A percentile compares a stretch with the other conserved stretches of the same genome.
Conservation (phyloP, 2,797 vertebrate species). For the Lithobates sylvaticus region DNA sequence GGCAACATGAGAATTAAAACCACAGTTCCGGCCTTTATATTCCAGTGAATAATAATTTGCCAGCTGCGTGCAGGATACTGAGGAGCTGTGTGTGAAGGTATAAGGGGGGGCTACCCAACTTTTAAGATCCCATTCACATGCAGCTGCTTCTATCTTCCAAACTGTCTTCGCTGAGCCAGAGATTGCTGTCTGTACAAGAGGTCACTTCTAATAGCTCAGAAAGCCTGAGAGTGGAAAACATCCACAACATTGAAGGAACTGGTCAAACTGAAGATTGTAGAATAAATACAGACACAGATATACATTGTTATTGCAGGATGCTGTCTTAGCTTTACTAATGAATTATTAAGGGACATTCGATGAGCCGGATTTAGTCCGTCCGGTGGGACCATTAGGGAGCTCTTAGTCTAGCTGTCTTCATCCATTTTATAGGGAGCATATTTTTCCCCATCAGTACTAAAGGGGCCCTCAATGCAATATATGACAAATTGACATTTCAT, state of each 20-base stretch:
- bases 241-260: conserved; percentile 39
- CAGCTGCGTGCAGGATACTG: conserved; percentile 57
- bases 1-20: conserved; percentile 40
- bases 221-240: conserved; percentile 26
- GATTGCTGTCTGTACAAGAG: conserved; percentile 39
- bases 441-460: conserved; percentile 31
- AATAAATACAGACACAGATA: conserved; percentile 56
- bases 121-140: conserved; percentile 55
- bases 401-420: conserved; percentile 60
- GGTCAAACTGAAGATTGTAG: conserved; percentile 23
- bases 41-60: conserved; percentile 55
- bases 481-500: neutral
- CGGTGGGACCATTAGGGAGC: conserved; percentile 60
- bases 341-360: conserved; percentile 63
- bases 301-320: conserved; percentile 63
- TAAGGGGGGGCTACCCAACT: conserved; percentile 20
- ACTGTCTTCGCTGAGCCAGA: conserved; percentile 33
- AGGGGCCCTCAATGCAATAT: conserved; percentile 13
- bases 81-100: conserved; percentile 55
- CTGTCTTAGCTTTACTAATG: conserved; percentile 56
- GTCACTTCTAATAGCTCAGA: conserved; percentile 35
- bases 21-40: conserved; percentile 55
- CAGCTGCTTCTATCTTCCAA: conserved; percentile 54
- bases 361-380: conserved; percentile 62
- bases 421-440: conserved; percentile 47